These are phyloP conservation scores for Thysanoteuthis rhombus DNA, from an alignment of 2,888 invertebrate species.

Conservation along the genomic window DNA sequence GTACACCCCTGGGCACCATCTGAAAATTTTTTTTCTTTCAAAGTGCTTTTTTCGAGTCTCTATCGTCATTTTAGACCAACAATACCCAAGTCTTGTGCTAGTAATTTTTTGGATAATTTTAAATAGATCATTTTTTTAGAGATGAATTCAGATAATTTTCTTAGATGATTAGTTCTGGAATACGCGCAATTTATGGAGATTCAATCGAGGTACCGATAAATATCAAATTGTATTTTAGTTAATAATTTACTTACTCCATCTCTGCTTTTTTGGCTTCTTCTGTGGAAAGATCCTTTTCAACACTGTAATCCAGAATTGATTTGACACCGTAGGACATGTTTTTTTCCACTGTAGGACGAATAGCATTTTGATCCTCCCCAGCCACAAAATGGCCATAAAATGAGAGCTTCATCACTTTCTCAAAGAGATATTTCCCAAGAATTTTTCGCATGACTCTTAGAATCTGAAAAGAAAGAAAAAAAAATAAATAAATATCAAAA, in stretches of 20 bases:
- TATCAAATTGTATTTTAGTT: neutral
- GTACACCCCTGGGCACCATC: too few relatives aligned
- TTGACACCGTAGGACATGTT: constrained; percentile 95
- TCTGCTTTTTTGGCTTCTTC: constrained; percentile 94
- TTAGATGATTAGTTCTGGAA: too few relatives aligned
- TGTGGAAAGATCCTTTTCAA: constrained; percentile 87
- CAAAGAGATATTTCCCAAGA: constrained; percentile 86
- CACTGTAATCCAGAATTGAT: constrained; percentile 97
- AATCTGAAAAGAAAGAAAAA: constrained; percentile 51
- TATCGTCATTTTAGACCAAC: too few relatives aligned
- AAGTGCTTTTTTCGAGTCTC: too few relatives aligned
- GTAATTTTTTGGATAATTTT: too few relatives aligned
- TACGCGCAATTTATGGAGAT: too few relatives aligned
- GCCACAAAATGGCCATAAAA: constrained; percentile 99
- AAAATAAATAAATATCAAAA: neutral
- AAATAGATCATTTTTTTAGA: too few relatives aligned
- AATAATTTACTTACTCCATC: constrained; percentile 78
- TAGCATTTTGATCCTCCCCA: constrained; percentile 86
- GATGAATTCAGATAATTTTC: too few relatives aligned
- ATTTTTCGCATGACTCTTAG: constrained; percentile 80
- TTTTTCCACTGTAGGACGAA: constrained; percentile 70
- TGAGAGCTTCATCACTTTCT: constrained; percentile 86
- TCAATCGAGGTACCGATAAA: too few relatives aligned
- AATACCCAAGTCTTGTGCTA: too few relatives aligned
- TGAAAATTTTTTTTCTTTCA: too few relatives aligned